Evolutionary conservation across 2,797 vertebrate genomes (phyloP).

Genomic region (Sebastes nivosus): DNA sequence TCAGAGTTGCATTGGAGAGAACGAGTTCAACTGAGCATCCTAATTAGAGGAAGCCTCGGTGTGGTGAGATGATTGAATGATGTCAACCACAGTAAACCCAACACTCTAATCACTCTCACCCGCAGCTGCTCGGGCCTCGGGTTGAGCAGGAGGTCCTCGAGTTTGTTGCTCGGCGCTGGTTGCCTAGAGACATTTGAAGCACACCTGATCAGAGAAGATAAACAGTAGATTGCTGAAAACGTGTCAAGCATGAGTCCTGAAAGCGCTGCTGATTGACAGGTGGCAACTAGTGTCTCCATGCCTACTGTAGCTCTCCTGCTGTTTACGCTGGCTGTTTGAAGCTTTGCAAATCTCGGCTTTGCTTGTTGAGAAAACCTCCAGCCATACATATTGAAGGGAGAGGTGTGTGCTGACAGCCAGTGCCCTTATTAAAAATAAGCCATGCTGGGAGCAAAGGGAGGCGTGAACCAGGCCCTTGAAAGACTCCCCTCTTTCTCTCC

Average conservation of each 20-base stretch:
- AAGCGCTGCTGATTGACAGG: conserved; percentile 55
- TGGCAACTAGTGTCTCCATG: conserved; percentile 32
- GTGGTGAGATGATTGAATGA: conserved; percentile 41
- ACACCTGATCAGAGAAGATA: conserved; percentile 36
- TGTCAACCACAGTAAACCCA: conserved; percentile 36
- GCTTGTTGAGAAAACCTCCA: conserved; percentile 43
- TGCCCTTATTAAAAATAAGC: conserved; percentile 72
- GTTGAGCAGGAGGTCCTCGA: conserved; percentile 43
- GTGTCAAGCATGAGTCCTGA: conserved; percentile 17
- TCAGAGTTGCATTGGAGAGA: neutral
- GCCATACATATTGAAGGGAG: conserved; percentile 54
- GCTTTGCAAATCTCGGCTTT: conserved; percentile 37
- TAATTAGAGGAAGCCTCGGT: conserved; percentile 46
- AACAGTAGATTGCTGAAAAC: conserved; percentile 22
- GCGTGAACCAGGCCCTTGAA: conserved; percentile 56
- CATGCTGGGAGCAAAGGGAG: conserved; percentile 61
- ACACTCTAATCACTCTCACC: conserved; percentile 47
- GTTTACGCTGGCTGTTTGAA: conserved; percentile 48
- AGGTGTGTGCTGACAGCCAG: conserved; percentile 60
- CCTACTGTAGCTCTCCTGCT: conserved; percentile 15
- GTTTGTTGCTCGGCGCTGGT: conserved; percentile 38
- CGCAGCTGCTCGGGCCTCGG: conserved; percentile 44
- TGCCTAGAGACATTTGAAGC: conserved; percentile 33
- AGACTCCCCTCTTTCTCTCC: conserved; percentile 57
- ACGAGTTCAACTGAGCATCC: conserved; percentile 7